phyloP scores from a whole-genome alignment of 92 coral and sea anemone genomes.

The Phenganax stokvisi region DNA sequence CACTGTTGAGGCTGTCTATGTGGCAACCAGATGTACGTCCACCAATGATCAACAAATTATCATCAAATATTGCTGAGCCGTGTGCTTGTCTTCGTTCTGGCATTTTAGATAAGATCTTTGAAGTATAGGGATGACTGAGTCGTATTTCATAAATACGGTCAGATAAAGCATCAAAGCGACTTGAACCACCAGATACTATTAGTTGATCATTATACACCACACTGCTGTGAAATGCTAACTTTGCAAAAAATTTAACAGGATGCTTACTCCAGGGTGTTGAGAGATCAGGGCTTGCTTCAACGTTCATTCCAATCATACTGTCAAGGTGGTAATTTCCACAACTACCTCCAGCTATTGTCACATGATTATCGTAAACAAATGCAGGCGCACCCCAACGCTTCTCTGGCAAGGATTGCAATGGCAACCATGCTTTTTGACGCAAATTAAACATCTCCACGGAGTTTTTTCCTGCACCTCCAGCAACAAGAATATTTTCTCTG shows the following conservation, averaged over 20 bases:
- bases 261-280: background rate
- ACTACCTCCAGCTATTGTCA: background rate
- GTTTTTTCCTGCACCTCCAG: background rate
- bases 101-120: background rate
- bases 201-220: constrained; percentile 12
- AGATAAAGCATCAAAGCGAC: background rate
- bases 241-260: background rate
- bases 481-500: constrained; percentile 2
- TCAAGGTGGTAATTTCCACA: background rate
- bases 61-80: background rate
- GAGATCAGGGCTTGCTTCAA: background rate
- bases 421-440: constrained; percentile 4
- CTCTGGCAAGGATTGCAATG: background rate
- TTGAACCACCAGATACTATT: background rate
- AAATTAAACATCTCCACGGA: constrained; percentile 4
- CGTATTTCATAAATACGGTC: background rate
- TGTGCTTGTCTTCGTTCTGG: constrained; percentile 3
- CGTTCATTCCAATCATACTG: background rate
- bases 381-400: background rate
- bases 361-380: constrained; percentile 16
- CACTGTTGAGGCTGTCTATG: constrained; percentile 14
- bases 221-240: background rate
- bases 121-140: constrained; percentile 2
- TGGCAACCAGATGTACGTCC: background rate
- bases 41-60: constrained; percentile 22